Percentiles rank a stretch among this genome's conserved stretches.
Conservation (phyloP, 2,797 vertebrate genomes). For the Tapera naevia region DNA sequence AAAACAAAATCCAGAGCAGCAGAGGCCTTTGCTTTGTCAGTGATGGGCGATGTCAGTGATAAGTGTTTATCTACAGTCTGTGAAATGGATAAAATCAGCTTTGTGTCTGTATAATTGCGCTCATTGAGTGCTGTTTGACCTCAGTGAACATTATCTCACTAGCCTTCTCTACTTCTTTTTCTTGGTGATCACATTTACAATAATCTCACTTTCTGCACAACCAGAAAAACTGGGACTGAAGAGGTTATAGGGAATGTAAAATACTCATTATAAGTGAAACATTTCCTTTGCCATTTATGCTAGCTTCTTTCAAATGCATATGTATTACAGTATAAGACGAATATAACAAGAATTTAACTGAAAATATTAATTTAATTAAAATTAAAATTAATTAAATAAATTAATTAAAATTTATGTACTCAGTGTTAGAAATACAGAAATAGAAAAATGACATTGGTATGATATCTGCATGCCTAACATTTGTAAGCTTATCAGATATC, state of each 20-base stretch:
- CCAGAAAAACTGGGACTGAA: background rate
- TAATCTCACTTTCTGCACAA: background rate
- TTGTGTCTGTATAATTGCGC: background rate
- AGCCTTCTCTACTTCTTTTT: background rate
- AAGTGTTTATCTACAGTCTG: background rate
- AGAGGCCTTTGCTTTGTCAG: background rate
- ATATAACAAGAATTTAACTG: background rate
- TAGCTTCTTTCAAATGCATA: background rate
- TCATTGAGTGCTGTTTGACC: background rate
- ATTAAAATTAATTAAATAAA: no score
- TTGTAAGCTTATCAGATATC: background rate
- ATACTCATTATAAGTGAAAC: background rate
- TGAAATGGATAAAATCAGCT: background rate
- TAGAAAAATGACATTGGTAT: background rate
- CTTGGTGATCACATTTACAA: background rate
- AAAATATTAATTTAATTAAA: background rate
- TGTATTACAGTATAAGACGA: background rate
- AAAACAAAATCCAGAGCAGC: background rate
- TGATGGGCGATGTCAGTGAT: accelerated
- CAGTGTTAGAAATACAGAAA: background rate
- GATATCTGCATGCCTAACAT: background rate
- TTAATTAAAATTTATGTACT: no score
- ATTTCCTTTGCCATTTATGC: background rate
- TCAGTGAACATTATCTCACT: background rate
- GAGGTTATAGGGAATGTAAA: background rate